Evolutionary conservation across 2,113 vertebrate species (phyloP), one percentile per base, ranked within the genome.

Genomic region (Microcebus jonahi): DNA sequence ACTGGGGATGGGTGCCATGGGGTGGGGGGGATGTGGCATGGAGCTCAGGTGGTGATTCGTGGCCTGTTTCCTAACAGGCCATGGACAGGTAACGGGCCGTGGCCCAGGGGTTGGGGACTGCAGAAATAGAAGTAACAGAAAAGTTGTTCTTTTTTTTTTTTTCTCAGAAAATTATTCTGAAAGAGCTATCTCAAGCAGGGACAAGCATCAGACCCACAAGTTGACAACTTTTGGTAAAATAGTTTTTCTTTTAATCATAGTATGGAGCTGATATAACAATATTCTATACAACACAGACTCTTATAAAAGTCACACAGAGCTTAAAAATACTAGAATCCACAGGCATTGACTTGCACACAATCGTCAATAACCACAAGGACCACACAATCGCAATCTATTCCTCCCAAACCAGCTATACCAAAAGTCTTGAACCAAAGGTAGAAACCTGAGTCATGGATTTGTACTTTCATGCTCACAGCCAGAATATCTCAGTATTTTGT

Each of bases 381-480:
- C 45, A 36, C 10, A 25, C 8, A 7, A 27, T 34, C 25, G 10
- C 8, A 63, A 3, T 6, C 27, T 1, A n/a, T 4, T 55, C 27
- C 14, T 36, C 59, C 23, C 9, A 2, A 25, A 42, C 1, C 0
- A 4, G 50, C n/a, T 27, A 10, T 0, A 39, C 18, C 11, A 3
- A 21, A 87, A 1, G 18, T 18, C 57, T 42, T 29, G 3, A 39
- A 23, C 34, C 53, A 55, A 67, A 70, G 31, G 29, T 0, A 31
- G 63, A 50, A 39, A 31, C 14, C 0, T 15, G 71, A 65, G 45
- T 11, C 36, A 53, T 3, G 7, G 75, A 39, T 25, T 65, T n/a
- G 39, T 4, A n/a, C 25, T 34, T 91, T 36, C 27, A 42, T 0
- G 17, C 0, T 20, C 8, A 45, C 3, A 77, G 57, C 15, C 21